Percentiles rank a stretch among this genome's conserved stretches.
These are phyloP conservation scores for Acronicta alni DNA, from an alignment of 2,888 invertebrate genomes.

Conservation along the genomic window DNA sequence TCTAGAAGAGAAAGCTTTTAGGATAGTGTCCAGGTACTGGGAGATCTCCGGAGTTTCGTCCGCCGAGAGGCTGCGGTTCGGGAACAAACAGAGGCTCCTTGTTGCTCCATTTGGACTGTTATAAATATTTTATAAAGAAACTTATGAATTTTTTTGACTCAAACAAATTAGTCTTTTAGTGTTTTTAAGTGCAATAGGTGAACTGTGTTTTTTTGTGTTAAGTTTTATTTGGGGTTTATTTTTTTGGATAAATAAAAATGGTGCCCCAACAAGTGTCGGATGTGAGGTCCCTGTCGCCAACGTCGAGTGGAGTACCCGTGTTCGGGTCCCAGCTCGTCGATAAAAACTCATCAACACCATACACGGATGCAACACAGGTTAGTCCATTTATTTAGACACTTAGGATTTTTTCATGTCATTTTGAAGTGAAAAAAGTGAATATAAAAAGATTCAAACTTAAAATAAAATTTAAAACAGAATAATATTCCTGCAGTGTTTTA, in stretches of 20 bases:
- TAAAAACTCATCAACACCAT: conserved; percentile 97
- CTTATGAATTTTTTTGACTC: conserved; percentile 70
- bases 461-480: neutral
- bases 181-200: conserved; percentile 84
- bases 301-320: conserved; percentile 91
- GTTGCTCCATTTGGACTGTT: conserved; percentile 78
- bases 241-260: conserved; percentile 89
- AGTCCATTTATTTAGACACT: conserved; percentile 72
- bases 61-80: conserved; percentile 84
- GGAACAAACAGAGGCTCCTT: conserved; percentile 75
- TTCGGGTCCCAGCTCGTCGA: conserved; percentile 97
- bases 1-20: conserved; percentile 84
- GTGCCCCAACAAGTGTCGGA: conserved; percentile 93
- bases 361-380: conserved; percentile 99
- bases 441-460: conserved; percentile 17
- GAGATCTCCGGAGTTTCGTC: conserved; percentile 79
- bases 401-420: conserved; percentile 25
- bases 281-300: conserved; percentile 89
- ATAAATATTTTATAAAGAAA: conserved; percentile 68
- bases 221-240: conserved; percentile 71
- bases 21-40: conserved; percentile 88
- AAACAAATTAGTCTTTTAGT: conserved; percentile 71
- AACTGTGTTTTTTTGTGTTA: conserved; percentile 84
- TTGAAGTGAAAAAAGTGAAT: conserved; percentile 39
- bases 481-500: neutral